These are phyloP conservation scores for Exaiptasia diaphana DNA, from an alignment of 64 coral and sea anemone genomes.

Conservation along the genomic window DNA sequence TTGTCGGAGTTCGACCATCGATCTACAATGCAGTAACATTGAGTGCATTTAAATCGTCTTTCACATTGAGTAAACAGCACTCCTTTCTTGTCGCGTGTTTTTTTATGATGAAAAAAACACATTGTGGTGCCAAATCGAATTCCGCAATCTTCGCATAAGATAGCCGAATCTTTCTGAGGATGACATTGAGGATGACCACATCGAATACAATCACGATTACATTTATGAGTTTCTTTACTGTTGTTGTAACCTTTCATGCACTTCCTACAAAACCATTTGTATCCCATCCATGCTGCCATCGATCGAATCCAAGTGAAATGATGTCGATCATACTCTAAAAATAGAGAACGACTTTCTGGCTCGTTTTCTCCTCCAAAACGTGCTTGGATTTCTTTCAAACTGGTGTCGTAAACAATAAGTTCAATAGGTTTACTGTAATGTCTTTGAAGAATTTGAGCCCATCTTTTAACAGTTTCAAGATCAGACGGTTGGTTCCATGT, in stretches of 20 bases:
- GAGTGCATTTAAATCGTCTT: neutral
- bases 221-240: neutral
- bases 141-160: too few species aligned
- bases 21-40: neutral
- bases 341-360: neutral
- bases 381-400: neutral
- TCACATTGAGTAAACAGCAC: neutral
- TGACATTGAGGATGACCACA: too few species aligned
- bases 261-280: neutral
- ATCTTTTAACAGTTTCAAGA: neutral
- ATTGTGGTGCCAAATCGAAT: too few species aligned
- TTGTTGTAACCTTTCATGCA: neutral
- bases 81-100: too few species aligned
- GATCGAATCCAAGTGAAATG: neutral
- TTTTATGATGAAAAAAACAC: too few species aligned
- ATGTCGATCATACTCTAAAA: neutral
- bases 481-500: neutral
- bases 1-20: neutral
- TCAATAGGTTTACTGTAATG: neutral
- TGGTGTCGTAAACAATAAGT: neutral
- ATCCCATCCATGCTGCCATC: neutral
- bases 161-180: too few species aligned
- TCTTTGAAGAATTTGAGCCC: neutral
- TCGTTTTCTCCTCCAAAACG: neutral
- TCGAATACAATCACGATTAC: neutral